Percentiles rank a stretch among this genome's conserved stretches.
Conservation (phyloP, 2,113 vertebrate genomes). For the Myodes glareolus region DNA sequence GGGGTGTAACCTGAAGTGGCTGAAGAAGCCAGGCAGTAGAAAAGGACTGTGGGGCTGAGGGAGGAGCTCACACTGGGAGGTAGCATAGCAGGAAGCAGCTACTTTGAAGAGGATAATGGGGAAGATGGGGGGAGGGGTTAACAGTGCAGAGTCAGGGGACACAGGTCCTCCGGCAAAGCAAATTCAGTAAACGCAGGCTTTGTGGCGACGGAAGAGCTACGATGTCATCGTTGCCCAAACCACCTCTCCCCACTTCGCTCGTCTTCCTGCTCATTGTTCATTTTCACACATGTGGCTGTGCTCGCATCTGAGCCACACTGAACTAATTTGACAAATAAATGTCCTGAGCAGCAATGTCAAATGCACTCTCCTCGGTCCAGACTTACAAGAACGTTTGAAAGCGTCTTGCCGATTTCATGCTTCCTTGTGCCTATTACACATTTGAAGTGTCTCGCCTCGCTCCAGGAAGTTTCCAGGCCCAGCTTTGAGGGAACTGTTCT, state of each 20-base stretch:
- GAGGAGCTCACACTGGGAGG: neutral
- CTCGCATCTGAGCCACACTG: conserved; percentile 8
- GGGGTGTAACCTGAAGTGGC: neutral
- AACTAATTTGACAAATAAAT: conserved; percentile 48
- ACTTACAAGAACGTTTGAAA: neutral
- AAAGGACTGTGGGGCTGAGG: neutral
- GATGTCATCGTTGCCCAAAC: neutral
- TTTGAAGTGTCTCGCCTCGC: conserved; percentile 21
- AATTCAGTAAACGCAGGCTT: neutral
- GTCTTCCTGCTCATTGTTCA: neutral
- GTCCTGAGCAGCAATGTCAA: neutral
- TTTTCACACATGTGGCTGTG: neutral
- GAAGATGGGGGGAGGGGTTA: neutral
- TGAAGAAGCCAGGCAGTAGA: neutral
- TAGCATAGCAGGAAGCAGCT: neutral
- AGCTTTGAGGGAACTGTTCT: conserved; percentile 29
- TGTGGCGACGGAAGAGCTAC: neutral
- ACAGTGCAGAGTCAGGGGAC: neutral
- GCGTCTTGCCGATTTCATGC: conserved; percentile 30
- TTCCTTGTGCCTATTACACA: neutral
- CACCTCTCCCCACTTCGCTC: rapidly evolving
- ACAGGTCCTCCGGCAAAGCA: neutral
- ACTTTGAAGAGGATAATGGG: neutral
- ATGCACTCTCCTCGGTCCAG: neutral
- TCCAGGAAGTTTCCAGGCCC: conserved; percentile 11